Evolutionary conservation across 2,888 invertebrate genomes (phyloP).

Genomic region (Malthinus seriepunctatus): DNA sequence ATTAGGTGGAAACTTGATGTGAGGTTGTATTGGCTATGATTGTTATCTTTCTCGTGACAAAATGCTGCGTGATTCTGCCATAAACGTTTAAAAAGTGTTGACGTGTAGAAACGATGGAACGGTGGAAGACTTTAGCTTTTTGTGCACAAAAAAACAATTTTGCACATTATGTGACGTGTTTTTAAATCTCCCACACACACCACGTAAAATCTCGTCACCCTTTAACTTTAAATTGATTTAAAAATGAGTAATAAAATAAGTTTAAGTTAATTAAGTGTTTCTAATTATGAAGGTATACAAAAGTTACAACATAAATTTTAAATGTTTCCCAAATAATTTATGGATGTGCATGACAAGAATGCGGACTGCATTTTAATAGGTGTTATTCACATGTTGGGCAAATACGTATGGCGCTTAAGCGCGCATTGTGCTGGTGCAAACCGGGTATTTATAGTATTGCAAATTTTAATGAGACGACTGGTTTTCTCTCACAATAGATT

Average conservation of each 20-base stretch:
- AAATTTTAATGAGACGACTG: constrained; percentile 42
- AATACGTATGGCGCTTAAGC: constrained; percentile 29
- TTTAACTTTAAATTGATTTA: too few species aligned
- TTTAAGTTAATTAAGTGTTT: too few species aligned
- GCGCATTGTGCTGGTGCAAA: constrained; percentile 29
- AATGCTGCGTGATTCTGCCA: constrained; percentile 35
- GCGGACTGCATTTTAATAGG: constrained; percentile 38
- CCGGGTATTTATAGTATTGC: constrained; percentile 41
- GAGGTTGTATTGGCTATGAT: constrained; percentile 35
- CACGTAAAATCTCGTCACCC: too few species aligned
- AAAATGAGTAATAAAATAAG: too few species aligned
- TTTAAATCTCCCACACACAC: too few species aligned
- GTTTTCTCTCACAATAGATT: constrained; percentile 43
- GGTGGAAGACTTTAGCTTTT: too few species aligned
- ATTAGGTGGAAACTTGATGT: constrained; percentile 46
- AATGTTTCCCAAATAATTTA: constrained; percentile 27
- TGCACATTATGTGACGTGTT: too few species aligned
- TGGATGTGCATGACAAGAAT: constrained; percentile 34
- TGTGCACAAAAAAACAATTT: too few species aligned
- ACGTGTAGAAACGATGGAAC: too few species aligned
- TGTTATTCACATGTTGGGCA: constrained; percentile 31
- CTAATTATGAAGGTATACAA: background rate
- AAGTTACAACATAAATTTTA: constrained; percentile 22
- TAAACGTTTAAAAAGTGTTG: background rate
- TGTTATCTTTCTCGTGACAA: constrained; percentile 40